Evolutionary conservation across 1,140 invertebrate genomes (phyloP), one percentile per base, ranked within the genome.

Genomic region (Drosophila kurseongensis): DNA sequence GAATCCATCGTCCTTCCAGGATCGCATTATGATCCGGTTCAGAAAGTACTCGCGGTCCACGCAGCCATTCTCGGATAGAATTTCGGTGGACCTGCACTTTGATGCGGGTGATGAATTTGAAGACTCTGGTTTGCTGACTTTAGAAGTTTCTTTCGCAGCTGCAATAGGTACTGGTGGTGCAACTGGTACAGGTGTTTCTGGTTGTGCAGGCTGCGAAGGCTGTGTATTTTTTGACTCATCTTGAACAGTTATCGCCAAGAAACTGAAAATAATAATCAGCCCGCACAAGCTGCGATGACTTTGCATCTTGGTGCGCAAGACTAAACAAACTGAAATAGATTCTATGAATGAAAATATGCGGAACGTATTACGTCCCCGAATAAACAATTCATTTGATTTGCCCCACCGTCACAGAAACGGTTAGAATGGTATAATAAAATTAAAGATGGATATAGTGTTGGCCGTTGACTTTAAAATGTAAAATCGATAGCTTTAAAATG

Each of bases 1-100:
- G 5, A 81, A 47, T n/a, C 48, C 51, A 1, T 61, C 63, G 16
- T 63, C 63, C 1, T 38, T 56, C 74, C 74, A 77, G 10, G 51
- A 14, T 6, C 42, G 36, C 10, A 44, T 0, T 0, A 81, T 2
- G 0, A 78, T 5, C 0, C 8, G 12, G 1, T 71, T 23, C 8
- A 75, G 8, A 40, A 59, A 69, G 4, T 1, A 1, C 0, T 76
- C 48, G 0, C 62, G 65, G 38, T 73, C 35, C 0, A 82, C 41
- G 18, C 80, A 83, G 5, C 78, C 79, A 8, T 38, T 42, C 0
- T 16, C 5, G 9, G 71, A 68, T 2, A 78, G 12, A 3, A 83
- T 8, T 42, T 83, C 44, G n/a, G 6, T 45, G 2, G 42, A 13
- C 14, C 51, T 40, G 54, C 80, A 83, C 10, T 48, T 4, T 5